phyloP scores from a whole-genome alignment of 2,797 vertebrate species.

The Falco rusticolus region DNA sequence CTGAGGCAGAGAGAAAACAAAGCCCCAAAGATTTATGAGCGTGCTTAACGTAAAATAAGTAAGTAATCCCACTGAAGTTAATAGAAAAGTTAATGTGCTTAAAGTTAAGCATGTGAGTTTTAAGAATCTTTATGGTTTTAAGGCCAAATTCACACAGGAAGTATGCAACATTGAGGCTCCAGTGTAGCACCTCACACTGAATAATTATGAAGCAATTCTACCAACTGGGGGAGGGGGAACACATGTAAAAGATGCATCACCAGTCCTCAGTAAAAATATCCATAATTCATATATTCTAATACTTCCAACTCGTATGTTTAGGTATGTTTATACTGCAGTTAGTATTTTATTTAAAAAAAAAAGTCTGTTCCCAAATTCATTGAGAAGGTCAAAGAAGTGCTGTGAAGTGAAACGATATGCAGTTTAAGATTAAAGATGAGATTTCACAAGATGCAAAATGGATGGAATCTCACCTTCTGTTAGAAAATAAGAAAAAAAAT shows the following conservation, averaged over 20 bases:
- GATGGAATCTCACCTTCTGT: not conserved
- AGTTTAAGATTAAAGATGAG: not conserved
- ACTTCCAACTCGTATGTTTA: not conserved
- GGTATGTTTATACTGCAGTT: not conserved
- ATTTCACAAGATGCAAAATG: not conserved
- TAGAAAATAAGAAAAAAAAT: not conserved
- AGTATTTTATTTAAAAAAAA: not conserved
- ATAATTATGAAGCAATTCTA: slow-evolving; percentile 14
- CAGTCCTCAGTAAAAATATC: not conserved
- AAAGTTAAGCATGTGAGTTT: slow-evolving; percentile 70
- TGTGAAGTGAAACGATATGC: not conserved
- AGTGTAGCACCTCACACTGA: slow-evolving; percentile 1
- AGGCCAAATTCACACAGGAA: slow-evolving; percentile 65
- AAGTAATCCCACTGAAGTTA: slow-evolving; percentile 71
- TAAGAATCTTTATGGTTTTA: slow-evolving; percentile 65
- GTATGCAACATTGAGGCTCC: slow-evolving; percentile 16
- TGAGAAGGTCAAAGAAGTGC: not conserved
- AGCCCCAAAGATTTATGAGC: slow-evolving; percentile 44
- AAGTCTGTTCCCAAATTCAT: not conserved
- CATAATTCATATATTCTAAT: not conserved
- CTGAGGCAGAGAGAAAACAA: slow-evolving; percentile 60
- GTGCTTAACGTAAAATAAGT: slow-evolving; percentile 54
- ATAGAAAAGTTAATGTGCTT: slow-evolving; percentile 72
- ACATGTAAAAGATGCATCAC: not conserved
- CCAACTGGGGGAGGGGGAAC: not conserved